phyloP scores from a whole-genome alignment of 2,888 invertebrate species.

The Morpho deidamia region DNA sequence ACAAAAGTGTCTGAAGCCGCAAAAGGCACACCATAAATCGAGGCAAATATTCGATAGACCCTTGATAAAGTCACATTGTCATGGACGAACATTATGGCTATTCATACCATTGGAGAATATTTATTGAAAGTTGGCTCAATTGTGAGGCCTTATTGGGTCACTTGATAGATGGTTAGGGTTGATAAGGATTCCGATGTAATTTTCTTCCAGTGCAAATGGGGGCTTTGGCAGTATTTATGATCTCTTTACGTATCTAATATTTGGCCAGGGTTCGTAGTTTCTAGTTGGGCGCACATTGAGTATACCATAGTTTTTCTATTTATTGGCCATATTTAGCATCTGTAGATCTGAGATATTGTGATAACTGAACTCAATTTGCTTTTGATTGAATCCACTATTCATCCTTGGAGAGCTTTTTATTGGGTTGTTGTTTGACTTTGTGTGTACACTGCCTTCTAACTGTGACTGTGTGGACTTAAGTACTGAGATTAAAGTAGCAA shows the following conservation, averaged over 20 bases:
- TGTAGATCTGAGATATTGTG: too few species aligned
- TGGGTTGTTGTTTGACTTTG: too few species aligned
- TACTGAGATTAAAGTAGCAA: too few species aligned
- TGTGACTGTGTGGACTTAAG: too few species aligned
- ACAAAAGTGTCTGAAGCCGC: constrained; percentile 37
- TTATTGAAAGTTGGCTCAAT: constrained; percentile 62
- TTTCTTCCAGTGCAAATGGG: constrained; percentile 17
- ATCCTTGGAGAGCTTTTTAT: too few species aligned
- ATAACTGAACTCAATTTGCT: too few species aligned
- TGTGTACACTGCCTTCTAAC: too few species aligned
- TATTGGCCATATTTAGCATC: too few species aligned
- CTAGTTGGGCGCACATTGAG: not conserved
- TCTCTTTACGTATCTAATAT: not conserved
- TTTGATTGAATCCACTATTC: too few species aligned
- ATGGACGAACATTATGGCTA: constrained; percentile 57
- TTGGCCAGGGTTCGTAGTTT: not conserved
- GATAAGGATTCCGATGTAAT: constrained; percentile 20
- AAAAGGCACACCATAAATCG: constrained; percentile 62
- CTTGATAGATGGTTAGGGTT: constrained; percentile 21
- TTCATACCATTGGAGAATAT: constrained; percentile 66
- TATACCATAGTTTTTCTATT: not conserved
- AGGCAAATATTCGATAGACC: constrained; percentile 53
- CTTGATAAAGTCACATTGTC: constrained; percentile 60
- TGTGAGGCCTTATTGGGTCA: constrained; percentile 30
- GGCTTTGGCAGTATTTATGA: constrained; percentile 2